Evolutionary conservation across 2,888 invertebrate genomes (phyloP), one percentile per base, ranked within the genome.

Genomic region (Unio delphinus): DNA sequence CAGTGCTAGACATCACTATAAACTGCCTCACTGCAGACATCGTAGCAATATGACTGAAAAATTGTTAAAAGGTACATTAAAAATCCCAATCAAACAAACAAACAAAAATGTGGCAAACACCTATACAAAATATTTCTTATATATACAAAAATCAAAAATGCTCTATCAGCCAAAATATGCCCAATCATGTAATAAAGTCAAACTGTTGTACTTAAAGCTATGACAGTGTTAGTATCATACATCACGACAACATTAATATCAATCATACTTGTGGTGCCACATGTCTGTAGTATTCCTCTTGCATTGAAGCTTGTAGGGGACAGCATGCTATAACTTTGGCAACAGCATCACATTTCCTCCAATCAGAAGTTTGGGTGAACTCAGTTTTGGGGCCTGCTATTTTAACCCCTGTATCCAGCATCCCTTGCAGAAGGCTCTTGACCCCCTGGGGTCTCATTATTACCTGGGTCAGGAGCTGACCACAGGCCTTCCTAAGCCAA

Each of bases 291-390:
- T 88, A 89, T 23, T 83, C 79, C 34, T 85, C 83, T 6, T 79
- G 61, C 18, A 83, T 76, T 17, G 72, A 61, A 7, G 70, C 56
- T 34, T 80, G 74, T 30, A 79, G 78, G 3, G 88, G 88, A 76
- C 86, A 86, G 30, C 81, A 91, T 69, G 93, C 89, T 70, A 94
- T 91, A 69, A 95, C 91, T 89, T 92, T 93, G 64, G 93, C 92
- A 71, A 94, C 92, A 80, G 93, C 91, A 70, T 94, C 93, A 80
- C 94, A 91, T 87, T 93, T 93, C 82, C 92, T 91, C 94, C 94
- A 94, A 80, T 93, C 92, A 72, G 76, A 67, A 0, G 80, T 73
- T n/a, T 68, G 67, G 30, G 67, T 65, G 30, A 70, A 75, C 45
- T 73, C 26, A 61, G 4, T 30, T 23, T 61, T 23, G 18, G 30